Evolutionary conservation across 2,113 vertebrate genomes (phyloP).

Genomic region (Centrocercus urophasianus): DNA sequence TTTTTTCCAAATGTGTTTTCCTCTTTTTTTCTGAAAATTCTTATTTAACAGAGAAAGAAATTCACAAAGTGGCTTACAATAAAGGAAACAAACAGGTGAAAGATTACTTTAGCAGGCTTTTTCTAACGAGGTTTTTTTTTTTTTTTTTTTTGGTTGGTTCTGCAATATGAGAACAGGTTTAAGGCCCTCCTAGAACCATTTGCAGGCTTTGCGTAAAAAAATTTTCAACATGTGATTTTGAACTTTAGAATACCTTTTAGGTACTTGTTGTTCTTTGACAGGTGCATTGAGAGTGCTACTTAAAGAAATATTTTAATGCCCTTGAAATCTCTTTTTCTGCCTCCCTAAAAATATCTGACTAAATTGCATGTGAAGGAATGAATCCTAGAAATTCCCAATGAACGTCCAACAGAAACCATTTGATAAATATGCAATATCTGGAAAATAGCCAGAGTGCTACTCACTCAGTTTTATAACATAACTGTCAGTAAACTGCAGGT

Average conservation of each 20-base stretch:
- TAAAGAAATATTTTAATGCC: background rate
- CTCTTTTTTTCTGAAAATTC: background rate
- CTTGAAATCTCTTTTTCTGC: background rate
- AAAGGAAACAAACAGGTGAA: background rate
- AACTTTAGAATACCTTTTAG: background rate
- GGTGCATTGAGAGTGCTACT: background rate
- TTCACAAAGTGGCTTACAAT: background rate
- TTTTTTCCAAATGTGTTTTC: background rate
- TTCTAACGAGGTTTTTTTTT: background rate
- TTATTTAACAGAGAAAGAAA: background rate
- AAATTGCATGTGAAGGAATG: background rate
- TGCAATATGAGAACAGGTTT: background rate
- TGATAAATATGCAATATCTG: background rate
- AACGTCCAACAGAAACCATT: background rate
- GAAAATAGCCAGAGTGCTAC: background rate
- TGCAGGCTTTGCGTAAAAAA: background rate
- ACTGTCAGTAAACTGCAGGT: background rate
- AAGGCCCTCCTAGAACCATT: background rate
- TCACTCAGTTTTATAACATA: background rate
- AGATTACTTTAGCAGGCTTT: background rate
- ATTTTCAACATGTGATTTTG: background rate
- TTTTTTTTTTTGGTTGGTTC: background rate
- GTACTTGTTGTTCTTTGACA: background rate
- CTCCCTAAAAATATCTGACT: background rate
- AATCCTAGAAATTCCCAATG: background rate